Evolutionary conservation across 1,140 invertebrate species (phyloP), one percentile per base, ranked within the genome.

Genomic region (Musca vetustissima): DNA sequence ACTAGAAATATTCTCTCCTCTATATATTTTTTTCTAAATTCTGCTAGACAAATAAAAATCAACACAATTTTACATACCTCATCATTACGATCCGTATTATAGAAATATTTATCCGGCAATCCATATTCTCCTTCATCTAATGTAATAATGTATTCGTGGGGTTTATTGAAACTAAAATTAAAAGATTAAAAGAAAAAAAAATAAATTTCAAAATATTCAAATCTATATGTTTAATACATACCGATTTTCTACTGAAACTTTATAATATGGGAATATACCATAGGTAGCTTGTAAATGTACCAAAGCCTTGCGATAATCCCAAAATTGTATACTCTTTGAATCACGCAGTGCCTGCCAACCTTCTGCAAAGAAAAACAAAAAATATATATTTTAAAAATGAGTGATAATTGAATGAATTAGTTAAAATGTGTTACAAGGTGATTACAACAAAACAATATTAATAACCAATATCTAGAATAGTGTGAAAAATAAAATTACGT

Each of bases 201-300:
- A 43, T 13, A 24, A 19, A 17, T 64, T 8, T 47, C 4, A 8
- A 28, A 28, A 28, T 4, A 28, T 65, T 1, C 19, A 66, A 52
- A 36, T 50, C 43, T 32, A n/a, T n/a, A n/a, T n/a, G n/a, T n/a
- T n/a, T n/a, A n/a, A n/a, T n/a, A 70, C 68, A 66, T 47, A 73
- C 67, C 73, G 69, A 25, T 80, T 82, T 69, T 80, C 78, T 32
- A 82, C 74, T 22, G 75, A 76, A 4, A 82, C 69, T 15, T 75
- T 77, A 19, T 77, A 82, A 43, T 82, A 82, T 6, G 80, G 80
- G 66, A 77, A 81, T 24, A 81, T 76, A 15, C 80, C 80, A 36
- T 76, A 79, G 49, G 76, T 76, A 13, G 76, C 68, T 49, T 82
- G 80, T 8, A 82, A 57, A 52, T 73, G 73, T 21, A 74, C 72